phyloP scores from a whole-genome alignment of 1,140 invertebrate genomes.

The Lucilia cuprina region DNA sequence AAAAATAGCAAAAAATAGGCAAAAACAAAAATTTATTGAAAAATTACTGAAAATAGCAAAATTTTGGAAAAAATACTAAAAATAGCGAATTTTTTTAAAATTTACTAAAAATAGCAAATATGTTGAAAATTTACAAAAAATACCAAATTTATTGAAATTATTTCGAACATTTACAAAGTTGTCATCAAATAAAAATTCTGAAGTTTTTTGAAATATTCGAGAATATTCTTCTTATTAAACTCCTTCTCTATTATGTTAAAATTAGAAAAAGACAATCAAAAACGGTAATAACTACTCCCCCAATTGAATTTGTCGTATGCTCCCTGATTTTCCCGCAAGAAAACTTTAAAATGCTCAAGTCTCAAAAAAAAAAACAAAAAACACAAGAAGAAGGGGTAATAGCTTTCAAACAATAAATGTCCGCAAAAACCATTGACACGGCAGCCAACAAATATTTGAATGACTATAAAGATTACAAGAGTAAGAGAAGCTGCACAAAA shows the following conservation, averaged over 20 bases:
- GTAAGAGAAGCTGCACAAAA: background rate
- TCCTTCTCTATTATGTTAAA: background rate
- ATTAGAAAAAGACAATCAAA: background rate
- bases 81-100: too few species aligned
- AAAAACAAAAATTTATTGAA: too few species aligned
- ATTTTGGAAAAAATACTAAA: too few species aligned
- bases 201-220: too few species aligned
- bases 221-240: too few species aligned
- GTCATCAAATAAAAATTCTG: too few species aligned
- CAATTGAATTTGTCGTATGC: background rate
- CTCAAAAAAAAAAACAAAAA: too few species aligned
- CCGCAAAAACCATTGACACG: constrained; percentile 63
- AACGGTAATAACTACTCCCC: background rate
- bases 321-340: background rate
- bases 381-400: constrained; percentile 51
- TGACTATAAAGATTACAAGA: background rate
- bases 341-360: constrained; percentile 22
- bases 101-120: background rate
- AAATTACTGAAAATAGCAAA: too few species aligned
- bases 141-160: background rate
- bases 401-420: constrained; percentile 64
- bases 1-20: too few species aligned
- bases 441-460: constrained; percentile 26
- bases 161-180: too few species aligned
- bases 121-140: background rate